A percentile compares a stretch with the other conserved stretches of the same genome.
Evolutionary conservation across 2,797 vertebrate species (phyloP).

Genomic region (Lithobates pipiens): DNA sequence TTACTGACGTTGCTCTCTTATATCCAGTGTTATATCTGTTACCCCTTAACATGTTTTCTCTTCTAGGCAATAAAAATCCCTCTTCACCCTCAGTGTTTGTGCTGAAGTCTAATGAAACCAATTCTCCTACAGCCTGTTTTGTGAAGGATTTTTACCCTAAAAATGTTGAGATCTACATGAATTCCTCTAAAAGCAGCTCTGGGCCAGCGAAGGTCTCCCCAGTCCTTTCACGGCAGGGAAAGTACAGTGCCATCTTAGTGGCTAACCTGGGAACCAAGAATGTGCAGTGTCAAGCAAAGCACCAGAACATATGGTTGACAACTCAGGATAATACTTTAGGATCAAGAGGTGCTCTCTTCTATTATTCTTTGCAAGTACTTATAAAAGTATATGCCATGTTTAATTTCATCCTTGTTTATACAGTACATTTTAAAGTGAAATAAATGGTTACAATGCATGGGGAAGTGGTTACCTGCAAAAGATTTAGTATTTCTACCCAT

Average conservation of each 20-base stretch:
- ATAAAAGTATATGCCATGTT: not conserved
- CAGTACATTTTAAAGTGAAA: too few relatives aligned
- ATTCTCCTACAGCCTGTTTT: slow-evolving; percentile 66
- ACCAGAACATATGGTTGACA: slow-evolving; percentile 52
- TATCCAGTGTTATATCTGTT: not conserved
- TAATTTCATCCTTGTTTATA: not conserved
- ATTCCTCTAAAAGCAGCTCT: slow-evolving; percentile 34
- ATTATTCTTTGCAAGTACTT: not conserved
- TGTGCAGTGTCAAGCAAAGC: slow-evolving; percentile 63
- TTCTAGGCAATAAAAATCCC: slow-evolving; percentile 58
- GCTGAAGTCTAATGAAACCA: slow-evolving; percentile 64
- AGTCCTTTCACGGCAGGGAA: slow-evolving; percentile 60
- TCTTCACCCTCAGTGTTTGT: slow-evolving; percentile 65
- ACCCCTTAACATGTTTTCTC: not conserved
- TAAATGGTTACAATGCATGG: too few relatives aligned
- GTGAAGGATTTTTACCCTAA: slow-evolving; percentile 72
- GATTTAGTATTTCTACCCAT: too few relatives aligned
- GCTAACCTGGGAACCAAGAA: slow-evolving; percentile 30
- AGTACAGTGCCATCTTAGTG: slow-evolving; percentile 66
- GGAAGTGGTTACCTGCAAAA: too few relatives aligned
- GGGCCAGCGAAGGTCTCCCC: slow-evolving; percentile 20
- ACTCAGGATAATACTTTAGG: not conserved
- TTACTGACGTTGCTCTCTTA: not conserved
- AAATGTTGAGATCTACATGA: slow-evolving; percentile 59
- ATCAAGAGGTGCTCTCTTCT: slow-evolving; percentile 7